phyloP scores from a whole-genome alignment of 2,113 vertebrate species.

The Hylia prasina region DNA sequence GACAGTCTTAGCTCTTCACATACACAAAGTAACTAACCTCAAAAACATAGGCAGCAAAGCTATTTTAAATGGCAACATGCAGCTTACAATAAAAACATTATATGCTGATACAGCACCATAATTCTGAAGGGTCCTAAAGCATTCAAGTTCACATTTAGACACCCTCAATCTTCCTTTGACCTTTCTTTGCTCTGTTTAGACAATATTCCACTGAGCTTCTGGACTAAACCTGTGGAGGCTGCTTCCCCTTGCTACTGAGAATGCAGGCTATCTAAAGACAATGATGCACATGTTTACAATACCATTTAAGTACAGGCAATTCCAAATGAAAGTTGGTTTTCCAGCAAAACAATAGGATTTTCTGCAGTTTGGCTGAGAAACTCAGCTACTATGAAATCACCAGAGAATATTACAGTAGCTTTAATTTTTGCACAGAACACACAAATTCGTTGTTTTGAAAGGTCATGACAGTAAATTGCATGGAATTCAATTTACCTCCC shows the following conservation, averaged over 20 bases:
- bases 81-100: neutral
- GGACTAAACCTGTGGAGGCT: neutral
- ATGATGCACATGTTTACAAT: neutral
- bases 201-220: neutral
- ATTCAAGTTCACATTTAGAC: neutral
- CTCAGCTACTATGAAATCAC: neutral
- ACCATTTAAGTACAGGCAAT: neutral
- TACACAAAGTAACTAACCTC: neutral
- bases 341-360: neutral
- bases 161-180: neutral
- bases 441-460: constrained; percentile 9
- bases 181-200: neutral
- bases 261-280: neutral
- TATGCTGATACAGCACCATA: neutral
- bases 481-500: constrained; percentile 27
- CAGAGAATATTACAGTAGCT: neutral
- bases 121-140: neutral
- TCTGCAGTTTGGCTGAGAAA: neutral
- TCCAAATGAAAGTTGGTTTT: neutral
- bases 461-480: neutral
- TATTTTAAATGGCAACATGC: neutral
- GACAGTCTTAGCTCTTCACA: neutral
- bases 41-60: neutral
- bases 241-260: neutral
- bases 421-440: neutral